Evolutionary conservation across 2,888 invertebrate species (phyloP), one percentile per base, ranked within the genome.

Genomic region (Xylota sylvarum): DNA sequence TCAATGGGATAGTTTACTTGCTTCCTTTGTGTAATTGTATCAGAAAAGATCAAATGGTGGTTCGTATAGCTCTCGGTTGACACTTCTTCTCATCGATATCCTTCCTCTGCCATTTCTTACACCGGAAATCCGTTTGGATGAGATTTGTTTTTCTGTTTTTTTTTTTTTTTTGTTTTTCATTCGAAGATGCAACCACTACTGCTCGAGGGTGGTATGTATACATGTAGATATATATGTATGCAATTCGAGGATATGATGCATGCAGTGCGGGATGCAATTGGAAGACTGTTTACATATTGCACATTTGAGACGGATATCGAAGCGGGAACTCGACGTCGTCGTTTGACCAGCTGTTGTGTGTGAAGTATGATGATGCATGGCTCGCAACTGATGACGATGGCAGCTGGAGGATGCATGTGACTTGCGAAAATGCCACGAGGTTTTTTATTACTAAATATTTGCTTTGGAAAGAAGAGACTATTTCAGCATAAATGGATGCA

Each of bases 121-220:
- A 86, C 86, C 86, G 86, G 86, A 86, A 86, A 86, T 86, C 72
- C 73, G 86, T 73, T 82, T 23, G 23, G 72, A 50, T 23, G 50
- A 46, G 77, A 78, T 77, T 82, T 73, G 72, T 62, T 72, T 86
- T 77, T 72, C 3, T 23, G 1, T 77, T 72, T 17, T 77, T 79
- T 65, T 52, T 79, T n/a, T 77, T 72, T 23, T 23, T 23, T 77
- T 72, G 27, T 77, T 79, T 65, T 52, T 79, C 1, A 32, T 40
- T 72, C 30, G 67, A 70, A 56, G 58, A 70, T 52, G 4, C 67
- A 60, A 78, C 78, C 46, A 79, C 77, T 69, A 46, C 40, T 23
- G 60, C 37, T 23, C 35, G 65, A 52, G 83, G 17, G 58, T 70
- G 48, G 32, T 37, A n/a, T 19, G 23, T 32, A 0, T 58, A 7